Conservation (phyloP, 2,888 invertebrate genomes). For the Apamea anceps region DNA sequence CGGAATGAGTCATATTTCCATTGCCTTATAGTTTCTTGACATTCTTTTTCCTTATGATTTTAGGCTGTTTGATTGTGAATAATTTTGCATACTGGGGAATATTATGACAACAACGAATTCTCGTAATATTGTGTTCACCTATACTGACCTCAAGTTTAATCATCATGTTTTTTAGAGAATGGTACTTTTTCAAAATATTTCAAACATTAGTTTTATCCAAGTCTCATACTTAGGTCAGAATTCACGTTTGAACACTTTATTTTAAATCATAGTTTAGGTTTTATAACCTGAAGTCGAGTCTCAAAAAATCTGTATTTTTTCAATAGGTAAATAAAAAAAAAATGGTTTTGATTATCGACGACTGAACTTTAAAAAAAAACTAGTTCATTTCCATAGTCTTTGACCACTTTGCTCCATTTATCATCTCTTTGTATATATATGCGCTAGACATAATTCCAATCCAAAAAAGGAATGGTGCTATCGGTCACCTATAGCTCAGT, state of each 20-base stretch:
- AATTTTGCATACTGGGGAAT: neutral
- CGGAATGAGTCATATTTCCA: constrained; percentile 22
- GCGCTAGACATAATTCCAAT: no score
- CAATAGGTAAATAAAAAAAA: no score
- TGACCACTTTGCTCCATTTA: no score
- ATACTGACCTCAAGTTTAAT: neutral
- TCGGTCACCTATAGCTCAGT: no score
- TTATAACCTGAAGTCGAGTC: no score
- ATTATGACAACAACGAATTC: constrained; percentile 1
- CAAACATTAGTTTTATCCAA: neutral
- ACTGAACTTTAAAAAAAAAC: no score
- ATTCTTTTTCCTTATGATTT: constrained; percentile 30
- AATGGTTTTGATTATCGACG: no score
- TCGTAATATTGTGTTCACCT: neutral
- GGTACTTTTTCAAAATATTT: neutral
- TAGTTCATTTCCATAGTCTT: no score
- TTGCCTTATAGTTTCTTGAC: neutral
- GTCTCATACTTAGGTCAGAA: neutral
- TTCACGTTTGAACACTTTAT: neutral
- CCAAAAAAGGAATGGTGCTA: no score
- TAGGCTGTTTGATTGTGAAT: neutral
- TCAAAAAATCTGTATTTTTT: neutral
- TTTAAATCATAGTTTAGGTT: neutral
- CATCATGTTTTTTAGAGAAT: neutral
- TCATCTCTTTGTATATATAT: no score